Conservation (phyloP, 2,888 invertebrate species). For the Melanophora roralis region DNA sequence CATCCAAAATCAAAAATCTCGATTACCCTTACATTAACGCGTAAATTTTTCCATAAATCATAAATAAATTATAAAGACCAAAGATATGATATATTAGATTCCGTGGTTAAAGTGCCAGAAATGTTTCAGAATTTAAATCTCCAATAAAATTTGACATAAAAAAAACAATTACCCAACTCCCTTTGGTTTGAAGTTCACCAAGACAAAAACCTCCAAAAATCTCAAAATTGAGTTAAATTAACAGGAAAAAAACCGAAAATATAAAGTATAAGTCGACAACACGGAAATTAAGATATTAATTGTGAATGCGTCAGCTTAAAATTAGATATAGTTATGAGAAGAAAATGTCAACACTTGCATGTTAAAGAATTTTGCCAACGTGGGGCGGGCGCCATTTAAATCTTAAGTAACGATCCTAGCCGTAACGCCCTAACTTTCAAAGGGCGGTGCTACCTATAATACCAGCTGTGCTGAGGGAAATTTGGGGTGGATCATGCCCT, state of each 20-base stretch:
- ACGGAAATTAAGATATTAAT: background rate
- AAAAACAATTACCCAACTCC: background rate
- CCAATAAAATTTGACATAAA: background rate
- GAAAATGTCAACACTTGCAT: background rate
- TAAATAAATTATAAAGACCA: background rate
- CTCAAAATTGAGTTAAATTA: too few relatives aligned
- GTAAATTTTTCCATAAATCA: background rate
- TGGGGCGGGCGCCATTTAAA: background rate
- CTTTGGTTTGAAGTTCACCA: too few relatives aligned
- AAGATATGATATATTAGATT: background rate
- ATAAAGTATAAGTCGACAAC: background rate
- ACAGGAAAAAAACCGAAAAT: background rate
- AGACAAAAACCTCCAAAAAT: too few relatives aligned
- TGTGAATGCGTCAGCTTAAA: background rate
- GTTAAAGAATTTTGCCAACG: background rate
- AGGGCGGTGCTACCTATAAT: background rate
- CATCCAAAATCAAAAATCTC: background rate
- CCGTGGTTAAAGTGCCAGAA: background rate
- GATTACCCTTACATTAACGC: background rate
- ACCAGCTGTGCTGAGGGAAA: background rate
- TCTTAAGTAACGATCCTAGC: background rate
- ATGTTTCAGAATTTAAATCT: background rate
- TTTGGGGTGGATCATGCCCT: background rate
- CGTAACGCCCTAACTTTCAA: background rate
- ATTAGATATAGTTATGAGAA: background rate